Percentiles rank a stretch among this genome's conserved stretches.
Conservation (phyloP, 2,113 vertebrate species). For the Bagarius yarrelli region DNA sequence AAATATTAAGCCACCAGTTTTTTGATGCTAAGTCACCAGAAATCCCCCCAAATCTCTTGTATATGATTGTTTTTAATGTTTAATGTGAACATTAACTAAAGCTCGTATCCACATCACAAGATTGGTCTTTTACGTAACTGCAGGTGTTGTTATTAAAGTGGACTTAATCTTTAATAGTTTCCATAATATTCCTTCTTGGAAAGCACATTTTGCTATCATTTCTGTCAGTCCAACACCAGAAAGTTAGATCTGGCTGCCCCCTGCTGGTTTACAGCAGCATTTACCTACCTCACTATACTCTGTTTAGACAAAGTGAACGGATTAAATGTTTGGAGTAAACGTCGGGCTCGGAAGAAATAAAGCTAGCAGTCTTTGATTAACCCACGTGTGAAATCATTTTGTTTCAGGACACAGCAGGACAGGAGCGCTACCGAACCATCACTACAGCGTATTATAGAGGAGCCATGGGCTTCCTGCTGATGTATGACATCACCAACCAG, state of each 20-base stretch:
- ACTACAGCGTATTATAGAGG: conserved; percentile 85
- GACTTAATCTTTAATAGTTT: neutral
- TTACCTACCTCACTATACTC: neutral
- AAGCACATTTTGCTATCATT: neutral
- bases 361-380: neutral
- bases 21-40: neutral
- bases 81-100: neutral
- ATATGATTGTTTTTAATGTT: neutral
- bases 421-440: conserved; percentile 83
- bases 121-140: neutral
- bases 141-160: neutral
- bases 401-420: conserved; percentile 80
- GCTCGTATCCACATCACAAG: neutral
- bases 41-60: too few relatives aligned
- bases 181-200: neutral
- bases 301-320: neutral
- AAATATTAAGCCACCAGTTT: too few relatives aligned
- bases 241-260: conserved; percentile 8
- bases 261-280: conserved; percentile 23
- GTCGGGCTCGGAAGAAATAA: neutral
- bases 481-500: conserved; percentile 84
- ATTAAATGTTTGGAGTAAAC: neutral
- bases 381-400: conserved; percentile 24
- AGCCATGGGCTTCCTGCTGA: conserved; percentile 84
- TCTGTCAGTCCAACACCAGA: neutral